Base-by-base conservation (phyloP, 2,797 vertebrate species). In the Natrix natrix region DNA sequence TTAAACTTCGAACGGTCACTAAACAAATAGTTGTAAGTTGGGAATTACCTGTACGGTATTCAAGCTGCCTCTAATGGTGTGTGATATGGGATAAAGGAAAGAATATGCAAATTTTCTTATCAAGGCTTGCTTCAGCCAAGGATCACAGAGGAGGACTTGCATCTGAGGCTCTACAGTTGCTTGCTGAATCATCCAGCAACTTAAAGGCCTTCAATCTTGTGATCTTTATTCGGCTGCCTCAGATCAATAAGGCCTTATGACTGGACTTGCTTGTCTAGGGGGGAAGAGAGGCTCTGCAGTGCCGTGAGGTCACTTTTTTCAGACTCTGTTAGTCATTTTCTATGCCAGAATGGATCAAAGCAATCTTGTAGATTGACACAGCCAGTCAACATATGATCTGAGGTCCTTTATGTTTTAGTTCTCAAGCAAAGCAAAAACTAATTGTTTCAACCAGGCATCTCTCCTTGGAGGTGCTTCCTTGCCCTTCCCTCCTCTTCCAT, bases 391-490 rank as follows among this genome's bases (percentile, higher is more conserved):
- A 95, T 52, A 55, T 26, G 87, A 95, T 95, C 93, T 59, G 88
- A 93, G 88, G 74, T 91, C 94, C 88, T 97, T 96, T 95, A 86
- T 96, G 95, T 90, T 95, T 97, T 96, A 95, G 94, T 96, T 97
- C 96, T 97, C 92, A 57, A 88, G 94, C 57, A 95, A 95, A 93
- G 92, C 95, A 89, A 20, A 93, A 96, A 94, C 90, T 93, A 97
- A 96, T 96, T 95, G 96, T 93, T 97, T 94, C 96, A 96, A 96
- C 96, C 96, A 96, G 96, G 94, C 92, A 94, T 91, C 93, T 94
- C 96, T 96, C 95, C 94, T 95, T 94, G 69, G 91, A 93, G n/a
- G 88, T 94, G 90, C 89, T 94, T 66, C n/a, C 66, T n/a, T 0
- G 3, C 16, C 66, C 22, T 87, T 54, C 14, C 66, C 28, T 91